Percentiles rank a stretch among this genome's conserved stretches.
phyloP scores from a whole-genome alignment of 2,888 invertebrate genomes.

The Drosophila melanocephala region DNA sequence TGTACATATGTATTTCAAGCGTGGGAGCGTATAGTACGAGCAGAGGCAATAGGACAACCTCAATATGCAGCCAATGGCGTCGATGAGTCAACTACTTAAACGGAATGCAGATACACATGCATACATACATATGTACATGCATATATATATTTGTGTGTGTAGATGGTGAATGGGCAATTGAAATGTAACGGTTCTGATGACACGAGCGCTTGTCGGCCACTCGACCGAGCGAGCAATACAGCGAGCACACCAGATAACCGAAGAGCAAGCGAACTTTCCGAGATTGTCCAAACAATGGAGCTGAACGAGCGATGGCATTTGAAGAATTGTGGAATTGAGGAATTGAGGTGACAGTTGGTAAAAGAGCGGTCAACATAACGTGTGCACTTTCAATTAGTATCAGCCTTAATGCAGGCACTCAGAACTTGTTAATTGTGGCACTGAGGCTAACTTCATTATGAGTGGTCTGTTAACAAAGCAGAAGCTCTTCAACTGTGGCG shows the following conservation, averaged over 20 bases:
- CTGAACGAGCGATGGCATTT: conserved; percentile 9
- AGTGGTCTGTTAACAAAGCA: conserved; percentile 59
- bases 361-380: conserved; percentile 12
- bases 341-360: conserved; percentile 6
- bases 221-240: background rate
- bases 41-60: conserved; percentile 22
- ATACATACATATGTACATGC: background rate
- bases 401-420: conserved; percentile 23
- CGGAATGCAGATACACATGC: background rate
- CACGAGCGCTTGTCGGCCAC: conserved; percentile 26
- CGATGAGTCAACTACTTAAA: conserved; percentile 34
- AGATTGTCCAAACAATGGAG: conserved; percentile 3
- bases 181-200: conserved; percentile 51
- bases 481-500: conserved; percentile 16
- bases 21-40: conserved; percentile 40
- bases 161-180: conserved; percentile 46
- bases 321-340: background rate
- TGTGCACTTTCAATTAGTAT: conserved; percentile 67
- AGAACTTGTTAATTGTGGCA: conserved; percentile 64
- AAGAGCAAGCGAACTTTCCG: background rate
- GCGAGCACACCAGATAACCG: background rate
- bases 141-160: background rate
- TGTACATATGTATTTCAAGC: conserved; percentile 22
- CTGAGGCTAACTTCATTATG: conserved; percentile 52
- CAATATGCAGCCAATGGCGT: conserved; percentile 23